Percentiles rank a stretch among this genome's conserved stretches.
These are phyloP conservation scores for Chloroceryle amazona DNA, from an alignment of 2,797 vertebrate genomes.

Conservation along the genomic window DNA sequence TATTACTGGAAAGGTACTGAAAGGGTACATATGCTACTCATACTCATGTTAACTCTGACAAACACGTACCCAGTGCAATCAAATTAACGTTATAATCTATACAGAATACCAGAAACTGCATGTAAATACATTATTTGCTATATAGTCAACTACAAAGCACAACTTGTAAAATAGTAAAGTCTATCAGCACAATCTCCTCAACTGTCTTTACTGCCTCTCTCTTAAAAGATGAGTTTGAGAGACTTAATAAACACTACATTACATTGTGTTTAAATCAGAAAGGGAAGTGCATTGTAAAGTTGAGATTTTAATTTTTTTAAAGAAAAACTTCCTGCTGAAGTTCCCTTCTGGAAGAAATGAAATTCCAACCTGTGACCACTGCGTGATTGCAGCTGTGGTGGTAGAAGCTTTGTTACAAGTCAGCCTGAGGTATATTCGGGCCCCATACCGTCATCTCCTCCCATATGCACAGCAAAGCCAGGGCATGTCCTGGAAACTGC, in stretches of 20 bases:
- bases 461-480: not conserved
- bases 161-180: not conserved
- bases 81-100: not conserved
- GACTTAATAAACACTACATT: not conserved
- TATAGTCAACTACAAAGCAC: not conserved
- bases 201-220: not conserved
- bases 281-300: not conserved
- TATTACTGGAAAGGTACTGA: not conserved
- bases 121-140: not conserved
- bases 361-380: not conserved
- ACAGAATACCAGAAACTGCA: not conserved
- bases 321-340: not conserved
- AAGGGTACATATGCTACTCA: not conserved
- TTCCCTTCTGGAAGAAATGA: not conserved
- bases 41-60: not conserved
- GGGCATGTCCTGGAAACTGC: fast-evolving
- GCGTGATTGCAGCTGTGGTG: not conserved
- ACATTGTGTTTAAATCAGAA: not conserved
- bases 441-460: fast-evolving
- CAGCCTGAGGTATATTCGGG: not conserved
- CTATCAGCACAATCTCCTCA: not conserved
- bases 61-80: fast-evolving
- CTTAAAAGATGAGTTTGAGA: not conserved
- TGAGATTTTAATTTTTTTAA: not conserved
- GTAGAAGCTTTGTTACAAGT: fast-evolving